Percentiles rank a stretch among this genome's conserved stretches.
Evolutionary conservation across 2,113 vertebrate species (phyloP).

Genomic region (Cacatua alba): DNA sequence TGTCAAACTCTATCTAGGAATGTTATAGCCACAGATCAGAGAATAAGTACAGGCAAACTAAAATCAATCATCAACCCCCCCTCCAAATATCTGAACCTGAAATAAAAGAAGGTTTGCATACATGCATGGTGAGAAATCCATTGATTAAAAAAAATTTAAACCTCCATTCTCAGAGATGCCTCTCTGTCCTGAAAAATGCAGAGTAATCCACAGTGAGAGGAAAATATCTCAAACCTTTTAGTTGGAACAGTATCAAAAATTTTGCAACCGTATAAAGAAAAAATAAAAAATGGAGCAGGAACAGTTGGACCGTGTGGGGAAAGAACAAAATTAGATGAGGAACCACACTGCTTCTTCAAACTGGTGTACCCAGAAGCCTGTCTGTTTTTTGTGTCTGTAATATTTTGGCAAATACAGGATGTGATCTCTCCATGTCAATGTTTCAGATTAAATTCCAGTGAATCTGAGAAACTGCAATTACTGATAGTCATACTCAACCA

Average conservation of each 20-base stretch:
- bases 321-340: neutral
- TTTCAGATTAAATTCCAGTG: neutral
- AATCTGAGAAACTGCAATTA: neutral
- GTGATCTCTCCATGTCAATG: neutral
- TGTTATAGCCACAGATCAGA: neutral
- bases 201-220: neutral
- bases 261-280: neutral
- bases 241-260: neutral
- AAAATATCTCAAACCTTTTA: neutral
- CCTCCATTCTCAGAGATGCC: neutral
- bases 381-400: neutral
- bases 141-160: conserved; percentile 14
- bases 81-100: neutral
- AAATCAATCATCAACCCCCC: neutral
- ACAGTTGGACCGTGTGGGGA: fast-evolving
- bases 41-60: neutral
- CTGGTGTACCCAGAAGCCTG: neutral
- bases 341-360: neutral
- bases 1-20: neutral
- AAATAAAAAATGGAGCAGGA: neutral
- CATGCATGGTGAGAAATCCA: neutral
- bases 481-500: neutral
- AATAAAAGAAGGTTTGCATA: conserved; percentile 5
- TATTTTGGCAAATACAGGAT: neutral
- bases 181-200: neutral